Evolutionary conservation across 2,797 vertebrate genomes (phyloP).

Genomic region (Danio choprae): DNA sequence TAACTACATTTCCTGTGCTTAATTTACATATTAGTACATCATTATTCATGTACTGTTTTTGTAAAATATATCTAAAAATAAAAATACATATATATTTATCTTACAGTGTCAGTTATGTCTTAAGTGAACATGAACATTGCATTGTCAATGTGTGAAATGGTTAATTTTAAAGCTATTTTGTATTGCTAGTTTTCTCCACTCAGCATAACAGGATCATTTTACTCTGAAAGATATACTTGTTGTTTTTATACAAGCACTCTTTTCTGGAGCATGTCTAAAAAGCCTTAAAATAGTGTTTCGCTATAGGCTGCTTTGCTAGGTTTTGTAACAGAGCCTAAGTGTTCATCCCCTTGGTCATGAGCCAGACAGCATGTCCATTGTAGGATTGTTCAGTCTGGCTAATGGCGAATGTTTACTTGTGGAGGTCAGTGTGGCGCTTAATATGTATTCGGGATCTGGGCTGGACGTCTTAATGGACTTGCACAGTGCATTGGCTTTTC

Average conservation of each 20-base stretch:
- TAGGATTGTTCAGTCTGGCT: conserved; percentile 14
- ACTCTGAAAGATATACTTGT: no score
- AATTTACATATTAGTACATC: no score
- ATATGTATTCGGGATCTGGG: conserved; percentile 33
- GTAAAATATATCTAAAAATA: no score
- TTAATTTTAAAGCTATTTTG: no score
- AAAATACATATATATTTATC: no score
- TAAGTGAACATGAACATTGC: no score
- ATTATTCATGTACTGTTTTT: no score
- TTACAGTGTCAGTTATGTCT: no score
- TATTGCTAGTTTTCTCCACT: no score
- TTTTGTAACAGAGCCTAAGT: conserved; percentile 19
- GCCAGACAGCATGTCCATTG: conserved; percentile 44
- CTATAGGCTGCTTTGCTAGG: neutral
- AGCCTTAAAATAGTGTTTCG: neutral
- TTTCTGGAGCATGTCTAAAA: neutral
- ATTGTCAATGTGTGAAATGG: no score
- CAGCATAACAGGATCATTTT: neutral
- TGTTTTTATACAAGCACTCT: neutral
- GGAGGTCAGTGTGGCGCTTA: conserved; percentile 49
- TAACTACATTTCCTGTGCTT: no score
- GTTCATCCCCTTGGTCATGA: conserved; percentile 7
- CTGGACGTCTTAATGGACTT: conserved; percentile 27
- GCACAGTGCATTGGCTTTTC: conserved; percentile 16
- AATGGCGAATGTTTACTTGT: conserved; percentile 47